Evolutionary conservation across 2,888 invertebrate species (phyloP).

Genomic region (Salticus scenicus): DNA sequence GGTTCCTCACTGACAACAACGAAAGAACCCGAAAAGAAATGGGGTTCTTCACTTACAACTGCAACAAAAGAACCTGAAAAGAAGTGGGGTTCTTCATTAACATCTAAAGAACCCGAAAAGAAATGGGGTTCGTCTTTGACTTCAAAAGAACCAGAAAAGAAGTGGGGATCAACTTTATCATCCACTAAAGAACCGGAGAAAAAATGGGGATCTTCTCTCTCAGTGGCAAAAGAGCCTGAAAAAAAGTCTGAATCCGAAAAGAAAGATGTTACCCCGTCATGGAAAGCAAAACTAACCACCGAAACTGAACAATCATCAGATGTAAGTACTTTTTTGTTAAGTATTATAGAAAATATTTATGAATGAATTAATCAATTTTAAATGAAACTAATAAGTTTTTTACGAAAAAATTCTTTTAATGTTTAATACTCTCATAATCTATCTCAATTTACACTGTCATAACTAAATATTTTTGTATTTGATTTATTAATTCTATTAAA

Average conservation of each 20-base stretch:
- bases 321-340: constrained; percentile 23
- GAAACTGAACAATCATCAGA: constrained; percentile 14
- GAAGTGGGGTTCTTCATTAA: background rate
- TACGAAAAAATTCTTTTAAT: too few species aligned
- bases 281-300: constrained; percentile 15
- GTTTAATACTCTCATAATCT: too few species aligned
- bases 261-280: background rate
- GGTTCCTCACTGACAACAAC: background rate
- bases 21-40: background rate
- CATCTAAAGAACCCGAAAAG: background rate
- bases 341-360: too few species aligned
- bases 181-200: background rate
- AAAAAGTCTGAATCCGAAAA: background rate
- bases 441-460: too few species aligned
- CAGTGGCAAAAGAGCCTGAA: background rate
- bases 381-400: too few species aligned
- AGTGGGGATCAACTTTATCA: background rate
- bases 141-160: background rate
- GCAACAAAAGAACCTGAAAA: background rate
- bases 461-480: too few species aligned
- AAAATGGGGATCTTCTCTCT: background rate
- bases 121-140: background rate
- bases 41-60: background rate
- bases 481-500: too few species aligned
- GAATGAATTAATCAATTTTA: too few species aligned